Conservation (phyloP, 2,797 vertebrate genomes). For the Emydoidea blandingii region DNA sequence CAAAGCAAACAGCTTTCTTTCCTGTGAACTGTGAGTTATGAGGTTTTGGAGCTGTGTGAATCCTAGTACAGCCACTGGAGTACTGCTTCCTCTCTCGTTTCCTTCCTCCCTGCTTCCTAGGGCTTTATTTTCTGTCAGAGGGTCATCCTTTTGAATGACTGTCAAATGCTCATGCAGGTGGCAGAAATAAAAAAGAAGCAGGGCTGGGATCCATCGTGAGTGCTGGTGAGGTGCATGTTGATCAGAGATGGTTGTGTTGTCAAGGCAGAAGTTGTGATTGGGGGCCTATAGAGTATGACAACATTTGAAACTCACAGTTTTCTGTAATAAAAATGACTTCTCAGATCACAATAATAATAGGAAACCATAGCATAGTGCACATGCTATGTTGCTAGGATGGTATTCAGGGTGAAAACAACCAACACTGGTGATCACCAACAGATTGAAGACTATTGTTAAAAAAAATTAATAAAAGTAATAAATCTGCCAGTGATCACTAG, state of each 20-base stretch:
- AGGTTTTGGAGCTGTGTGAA: conserved; percentile 49
- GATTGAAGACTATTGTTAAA: not conserved
- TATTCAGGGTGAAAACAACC: not conserved
- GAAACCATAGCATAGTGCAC: not conserved
- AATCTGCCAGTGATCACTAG: not conserved
- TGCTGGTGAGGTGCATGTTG: not conserved
- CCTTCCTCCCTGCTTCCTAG: conserved; percentile 77
- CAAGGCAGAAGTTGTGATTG: not conserved
- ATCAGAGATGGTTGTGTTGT: not conserved
- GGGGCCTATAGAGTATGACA: not conserved
- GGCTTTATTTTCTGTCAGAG: conserved; percentile 71
- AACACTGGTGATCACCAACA: not conserved
- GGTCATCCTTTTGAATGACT: conserved; percentile 66
- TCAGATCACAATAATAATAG: not conserved
- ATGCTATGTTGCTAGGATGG: not conserved
- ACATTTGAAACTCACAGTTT: not conserved
- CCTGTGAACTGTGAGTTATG: conserved; percentile 62
- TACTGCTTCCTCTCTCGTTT: conserved; percentile 73
- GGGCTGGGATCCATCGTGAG: not conserved
- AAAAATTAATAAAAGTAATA: not conserved
- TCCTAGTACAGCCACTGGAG: conserved; percentile 57
- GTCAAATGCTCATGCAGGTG: conserved; percentile 64
- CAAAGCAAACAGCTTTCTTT: conserved; percentile 79
- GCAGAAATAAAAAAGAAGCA: conserved; percentile 39
- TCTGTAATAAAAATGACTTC: not conserved